Percentiles rank a stretch among this genome's conserved stretches.
phyloP scores from a whole-genome alignment of 2,888 invertebrate species.

The Taphrorychus bicolor region DNA sequence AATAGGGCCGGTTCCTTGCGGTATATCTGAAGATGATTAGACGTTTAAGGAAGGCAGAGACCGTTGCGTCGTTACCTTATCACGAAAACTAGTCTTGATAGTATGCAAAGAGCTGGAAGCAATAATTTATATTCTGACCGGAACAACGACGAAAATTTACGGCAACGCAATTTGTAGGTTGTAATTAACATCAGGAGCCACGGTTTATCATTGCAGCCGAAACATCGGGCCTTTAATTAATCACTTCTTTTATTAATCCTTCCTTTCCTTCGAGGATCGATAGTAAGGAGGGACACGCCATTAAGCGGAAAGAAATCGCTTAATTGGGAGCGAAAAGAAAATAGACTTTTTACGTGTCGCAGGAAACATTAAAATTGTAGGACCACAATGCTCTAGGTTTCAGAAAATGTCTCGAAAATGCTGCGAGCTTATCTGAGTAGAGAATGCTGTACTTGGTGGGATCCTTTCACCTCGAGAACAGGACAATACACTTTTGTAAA shows the following conservation, averaged over 20 bases:
- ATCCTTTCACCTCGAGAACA: constrained; percentile 53
- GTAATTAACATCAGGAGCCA: constrained; percentile 53
- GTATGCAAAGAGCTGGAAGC: constrained; percentile 17
- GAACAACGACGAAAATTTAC: constrained; percentile 47
- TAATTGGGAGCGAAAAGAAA: not conserved
- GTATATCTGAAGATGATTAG: not conserved
- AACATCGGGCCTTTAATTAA: constrained; percentile 48
- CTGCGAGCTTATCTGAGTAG: constrained; percentile 53
- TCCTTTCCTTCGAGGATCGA: constrained; percentile 11
- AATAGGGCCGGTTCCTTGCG: not conserved
- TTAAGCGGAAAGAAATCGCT: not conserved
- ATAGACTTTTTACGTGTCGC: not conserved
- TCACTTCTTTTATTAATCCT: constrained; percentile 44
- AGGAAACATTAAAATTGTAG: constrained; percentile 1
- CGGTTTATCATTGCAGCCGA: constrained; percentile 49
- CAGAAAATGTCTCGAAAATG: constrained; percentile 22
- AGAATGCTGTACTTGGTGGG: constrained; percentile 53
- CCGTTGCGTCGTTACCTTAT: constrained; percentile 2
- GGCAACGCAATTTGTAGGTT: constrained; percentile 53
- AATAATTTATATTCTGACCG: constrained; percentile 38
- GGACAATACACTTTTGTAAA: constrained; percentile 59
- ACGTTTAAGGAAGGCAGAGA: not conserved
- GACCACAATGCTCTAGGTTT: not conserved
- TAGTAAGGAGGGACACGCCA: not conserved
- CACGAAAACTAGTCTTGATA: constrained; percentile 1